Evolutionary conservation across 53 echinoderm and acorn worm species (phyloP).

Genomic region (Patiria pectinifera): DNA sequence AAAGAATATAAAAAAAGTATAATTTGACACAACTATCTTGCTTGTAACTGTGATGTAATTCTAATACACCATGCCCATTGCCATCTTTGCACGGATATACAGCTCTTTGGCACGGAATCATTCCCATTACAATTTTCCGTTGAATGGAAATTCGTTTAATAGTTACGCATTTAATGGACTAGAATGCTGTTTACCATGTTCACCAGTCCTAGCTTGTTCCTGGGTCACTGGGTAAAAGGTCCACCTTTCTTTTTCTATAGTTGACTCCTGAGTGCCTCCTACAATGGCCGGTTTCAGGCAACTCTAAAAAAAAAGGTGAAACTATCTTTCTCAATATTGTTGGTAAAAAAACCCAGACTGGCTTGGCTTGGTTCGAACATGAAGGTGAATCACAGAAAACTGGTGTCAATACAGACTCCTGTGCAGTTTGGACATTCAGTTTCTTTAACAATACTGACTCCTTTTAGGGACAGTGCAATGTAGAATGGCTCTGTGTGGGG

Average conservation of each 20-base stretch:
- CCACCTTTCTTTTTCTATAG: constrained; percentile 80
- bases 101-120: too few species aligned
- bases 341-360: background rate
- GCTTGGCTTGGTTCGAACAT: background rate
- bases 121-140: too few species aligned
- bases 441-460: too few species aligned
- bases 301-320: constrained; percentile 61
- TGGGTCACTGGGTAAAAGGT: constrained; percentile 79
- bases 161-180: background rate
- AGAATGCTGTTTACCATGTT: constrained; percentile 48
- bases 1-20: background rate
- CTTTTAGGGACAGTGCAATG: too few species aligned
- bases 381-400: too few species aligned
- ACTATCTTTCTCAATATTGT: background rate
- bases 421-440: too few species aligned
- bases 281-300: constrained; percentile 78
- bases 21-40: too few species aligned
- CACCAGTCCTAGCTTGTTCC: constrained; percentile 71
- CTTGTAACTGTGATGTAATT: too few species aligned
- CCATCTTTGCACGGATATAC: too few species aligned
- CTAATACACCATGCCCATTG: too few species aligned
- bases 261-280: constrained; percentile 79
- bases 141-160: background rate
- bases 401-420: too few species aligned
- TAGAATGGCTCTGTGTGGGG: too few species aligned